These are phyloP conservation scores for Pristiophorus japonicus DNA, from an alignment of 2,113 vertebrate species.

Conservation along the genomic window DNA sequence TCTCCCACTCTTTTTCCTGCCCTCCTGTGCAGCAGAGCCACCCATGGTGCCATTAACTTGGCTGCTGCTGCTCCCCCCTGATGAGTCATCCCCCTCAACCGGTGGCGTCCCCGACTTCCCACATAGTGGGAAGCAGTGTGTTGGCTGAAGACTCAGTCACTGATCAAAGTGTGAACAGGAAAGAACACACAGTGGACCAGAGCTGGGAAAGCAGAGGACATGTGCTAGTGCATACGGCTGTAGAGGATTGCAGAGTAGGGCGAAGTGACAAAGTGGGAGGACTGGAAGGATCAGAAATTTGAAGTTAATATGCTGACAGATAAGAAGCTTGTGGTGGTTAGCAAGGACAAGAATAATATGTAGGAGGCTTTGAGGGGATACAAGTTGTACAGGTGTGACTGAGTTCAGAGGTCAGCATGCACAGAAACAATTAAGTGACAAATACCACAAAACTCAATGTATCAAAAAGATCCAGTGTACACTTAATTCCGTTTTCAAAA, in stretches of 20 bases:
- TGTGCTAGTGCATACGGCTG: neutral
- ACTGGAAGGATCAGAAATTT: neutral
- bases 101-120: too few relatives aligned
- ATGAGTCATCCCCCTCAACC: too few relatives aligned
- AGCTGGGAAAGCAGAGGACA: neutral
- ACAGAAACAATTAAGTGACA: neutral
- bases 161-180: neutral
- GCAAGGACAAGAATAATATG: neutral
- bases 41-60: too few relatives aligned
- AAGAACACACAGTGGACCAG: neutral
- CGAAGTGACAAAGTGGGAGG: neutral
- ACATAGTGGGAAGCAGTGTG: too few relatives aligned
- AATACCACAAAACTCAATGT: neutral
- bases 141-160: neutral
- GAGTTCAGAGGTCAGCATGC: neutral
- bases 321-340: neutral
- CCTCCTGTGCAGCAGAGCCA: too few relatives aligned
- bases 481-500: neutral
- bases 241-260: neutral
- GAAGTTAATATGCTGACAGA: neutral
- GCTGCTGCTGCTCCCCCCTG: too few relatives aligned
- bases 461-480: neutral
- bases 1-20: too few relatives aligned
- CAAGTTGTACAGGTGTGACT: neutral
- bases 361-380: neutral